Base-by-base conservation (phyloP, 1,140 invertebrate species). In the Drosophila elegans region DNA sequence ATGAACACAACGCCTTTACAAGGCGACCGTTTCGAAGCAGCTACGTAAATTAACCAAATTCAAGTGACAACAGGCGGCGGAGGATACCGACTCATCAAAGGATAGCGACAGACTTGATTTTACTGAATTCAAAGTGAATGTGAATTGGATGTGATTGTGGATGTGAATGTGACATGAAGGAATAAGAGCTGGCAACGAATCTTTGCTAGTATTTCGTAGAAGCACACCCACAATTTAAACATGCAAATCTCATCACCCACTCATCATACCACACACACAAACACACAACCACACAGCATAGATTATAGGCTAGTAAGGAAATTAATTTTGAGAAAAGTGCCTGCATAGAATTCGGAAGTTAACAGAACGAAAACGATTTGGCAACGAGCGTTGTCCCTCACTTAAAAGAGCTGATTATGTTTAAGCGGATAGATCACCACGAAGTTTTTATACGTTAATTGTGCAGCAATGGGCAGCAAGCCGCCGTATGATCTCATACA, bases 261-360 rank as follows among this genome's bases (percentile, higher is more conserved):
- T 55, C 62, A 74, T 63, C 51, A 54, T 16, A 34, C 53, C 49
- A 29, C 61, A 56, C 39, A 62, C 41, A 44, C 12, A 29, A 45
- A 48, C 32, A 51, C 21, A 61, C 61, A n/a, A n/a, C n/a, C n/a
- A 55, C 13, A 52, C 32, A 53, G 53, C 46, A 55, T 72, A 64
- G 53, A 51, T 39, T 84, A 51, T 51, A 89, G 76, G 32, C 60
- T 55, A 74, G 66, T 74, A 84, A 75, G 60, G 7, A 83, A 64
- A 95, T 97, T 98, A 11, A 98, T 92, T 93, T 97, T 96, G 4
- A 97, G 96, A 90, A 98, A 49, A 98, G 94, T 73, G 95, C 94
- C 91, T 96, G 95, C 66, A 77, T 69, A 72, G 44, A 44, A 84
- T 62, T 67, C 16, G 38, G 55, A 52, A 64, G 57, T 74, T 79